Conservation (phyloP, 2,888 invertebrate genomes). For the Chymomyza procnemis region DNA sequence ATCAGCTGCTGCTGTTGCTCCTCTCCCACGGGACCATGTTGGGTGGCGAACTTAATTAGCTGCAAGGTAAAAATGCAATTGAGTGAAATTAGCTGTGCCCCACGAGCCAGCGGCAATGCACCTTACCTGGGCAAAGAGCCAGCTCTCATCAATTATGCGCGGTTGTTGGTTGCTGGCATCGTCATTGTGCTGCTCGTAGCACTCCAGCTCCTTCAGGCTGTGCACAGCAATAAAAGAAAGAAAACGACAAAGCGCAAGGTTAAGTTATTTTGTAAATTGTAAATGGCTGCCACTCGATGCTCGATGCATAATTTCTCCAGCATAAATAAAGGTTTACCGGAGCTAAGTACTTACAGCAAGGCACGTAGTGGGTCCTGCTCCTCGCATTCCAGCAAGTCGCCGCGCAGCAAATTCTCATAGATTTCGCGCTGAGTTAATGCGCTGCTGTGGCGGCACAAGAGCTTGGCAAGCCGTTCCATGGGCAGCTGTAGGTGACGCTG, state of each 20-base stretch:
- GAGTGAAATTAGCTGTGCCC: conserved; percentile 44
- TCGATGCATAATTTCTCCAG: conserved; percentile 4
- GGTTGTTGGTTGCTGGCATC: conserved; percentile 47
- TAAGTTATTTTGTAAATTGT: not conserved
- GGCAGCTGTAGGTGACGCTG: conserved; percentile 62
- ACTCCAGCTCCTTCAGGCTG: conserved; percentile 52
- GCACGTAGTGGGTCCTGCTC: conserved; percentile 53
- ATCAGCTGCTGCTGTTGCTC: conserved; percentile 73
- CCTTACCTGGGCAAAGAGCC: conserved; percentile 77
- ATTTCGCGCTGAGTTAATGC: conserved; percentile 52
- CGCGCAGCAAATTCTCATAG: conserved; percentile 50
- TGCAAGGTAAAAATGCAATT: conserved; percentile 42
- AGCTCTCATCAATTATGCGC: conserved; percentile 77
- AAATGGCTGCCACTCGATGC: conserved; percentile 2
- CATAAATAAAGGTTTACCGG: conserved; percentile 11
- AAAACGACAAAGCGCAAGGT: not conserved
- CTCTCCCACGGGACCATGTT: conserved; percentile 61
- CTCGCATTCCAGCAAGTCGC: conserved; percentile 51
- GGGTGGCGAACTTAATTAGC: conserved; percentile 77
- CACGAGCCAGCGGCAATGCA: not conserved
- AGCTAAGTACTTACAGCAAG: conserved; percentile 57
- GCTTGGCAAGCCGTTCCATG: conserved; percentile 67
- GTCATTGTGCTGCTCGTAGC: conserved; percentile 5
- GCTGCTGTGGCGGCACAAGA: conserved; percentile 44
- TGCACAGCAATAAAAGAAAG: conserved; percentile 30